A percentile compares a stretch with the other conserved stretches of the same genome.
phyloP scores from a whole-genome alignment of 2,113 vertebrate species.

The Coptodon rendalli region DNA sequence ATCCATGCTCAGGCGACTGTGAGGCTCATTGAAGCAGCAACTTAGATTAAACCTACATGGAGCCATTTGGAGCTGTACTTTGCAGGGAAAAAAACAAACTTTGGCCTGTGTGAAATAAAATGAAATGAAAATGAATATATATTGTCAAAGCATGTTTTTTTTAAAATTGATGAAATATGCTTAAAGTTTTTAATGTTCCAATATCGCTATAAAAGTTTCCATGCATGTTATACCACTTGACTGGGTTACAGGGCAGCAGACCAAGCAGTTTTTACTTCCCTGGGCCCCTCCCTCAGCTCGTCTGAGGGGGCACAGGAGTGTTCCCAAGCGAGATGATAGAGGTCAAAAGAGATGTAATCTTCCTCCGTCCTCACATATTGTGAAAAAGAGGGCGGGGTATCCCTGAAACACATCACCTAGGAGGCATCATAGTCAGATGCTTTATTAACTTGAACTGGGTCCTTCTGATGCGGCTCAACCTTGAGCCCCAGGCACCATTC shows the following conservation, averaged over 20 bases:
- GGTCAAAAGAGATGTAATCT: background rate
- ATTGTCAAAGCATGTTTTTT: background rate
- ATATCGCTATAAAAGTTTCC: background rate
- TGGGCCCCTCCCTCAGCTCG: background rate
- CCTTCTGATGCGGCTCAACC: background rate
- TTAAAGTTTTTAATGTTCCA: background rate
- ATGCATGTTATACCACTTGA: background rate
- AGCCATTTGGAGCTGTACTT: background rate
- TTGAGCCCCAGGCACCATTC: background rate
- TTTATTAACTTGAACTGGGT: background rate
- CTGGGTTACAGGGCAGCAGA: background rate
- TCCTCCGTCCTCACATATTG: accelerated
- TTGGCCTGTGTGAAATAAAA: background rate
- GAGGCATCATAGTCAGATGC: background rate
- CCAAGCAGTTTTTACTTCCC: background rate
- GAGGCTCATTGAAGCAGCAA: background rate
- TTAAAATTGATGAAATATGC: background rate
- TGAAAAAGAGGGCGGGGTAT: background rate
- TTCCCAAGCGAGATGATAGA: background rate
- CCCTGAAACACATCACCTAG: background rate
- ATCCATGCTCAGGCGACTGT: background rate
- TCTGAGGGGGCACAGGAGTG: background rate
- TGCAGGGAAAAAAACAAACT: background rate
- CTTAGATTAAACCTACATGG: background rate
- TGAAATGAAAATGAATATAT: background rate